Percentiles rank a stretch among this genome's conserved stretches.
These are phyloP conservation scores for Phodopus roborovskii DNA, from an alignment of 2,113 vertebrate species.

Conservation along the genomic window DNA sequence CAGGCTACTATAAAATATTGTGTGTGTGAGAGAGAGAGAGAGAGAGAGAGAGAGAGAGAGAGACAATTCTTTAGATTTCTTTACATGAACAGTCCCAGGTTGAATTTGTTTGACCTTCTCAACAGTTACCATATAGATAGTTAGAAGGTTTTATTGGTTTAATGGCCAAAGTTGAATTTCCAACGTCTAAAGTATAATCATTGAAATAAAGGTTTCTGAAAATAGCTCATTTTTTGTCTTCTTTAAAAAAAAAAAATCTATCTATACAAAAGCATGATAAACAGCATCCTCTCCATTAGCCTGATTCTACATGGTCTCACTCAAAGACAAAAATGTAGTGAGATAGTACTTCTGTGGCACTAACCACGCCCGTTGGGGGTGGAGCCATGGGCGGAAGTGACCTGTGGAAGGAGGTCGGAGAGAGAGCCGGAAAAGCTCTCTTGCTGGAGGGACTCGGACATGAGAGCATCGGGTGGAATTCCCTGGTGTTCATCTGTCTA, in stretches of 20 bases:
- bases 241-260: background rate
- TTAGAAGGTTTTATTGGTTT: background rate
- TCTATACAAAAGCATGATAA: background rate
- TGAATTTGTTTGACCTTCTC: conserved; percentile 1
- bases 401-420: too few species aligned
- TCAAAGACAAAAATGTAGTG: background rate
- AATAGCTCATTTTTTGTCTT: background rate
- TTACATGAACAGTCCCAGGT: background rate
- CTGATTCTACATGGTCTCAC: background rate
- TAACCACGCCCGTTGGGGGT: too few species aligned
- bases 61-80: background rate
- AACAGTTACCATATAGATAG: background rate
- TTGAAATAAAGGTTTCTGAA: background rate
- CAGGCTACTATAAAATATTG: too few species aligned
- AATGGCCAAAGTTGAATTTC: background rate
- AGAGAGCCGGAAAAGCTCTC: too few species aligned
- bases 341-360: too few species aligned
- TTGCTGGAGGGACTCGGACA: too few species aligned
- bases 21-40: too few species aligned
- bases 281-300: background rate
- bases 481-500: too few species aligned
- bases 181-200: background rate
- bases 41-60: too few species aligned
- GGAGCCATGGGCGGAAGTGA: too few species aligned
- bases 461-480: too few species aligned